A percentile compares a stretch with the other conserved stretches of the same genome.
Evolutionary conservation across 2,888 invertebrate genomes (phyloP).

Genomic region (Allophyes oxyacanthae): DNA sequence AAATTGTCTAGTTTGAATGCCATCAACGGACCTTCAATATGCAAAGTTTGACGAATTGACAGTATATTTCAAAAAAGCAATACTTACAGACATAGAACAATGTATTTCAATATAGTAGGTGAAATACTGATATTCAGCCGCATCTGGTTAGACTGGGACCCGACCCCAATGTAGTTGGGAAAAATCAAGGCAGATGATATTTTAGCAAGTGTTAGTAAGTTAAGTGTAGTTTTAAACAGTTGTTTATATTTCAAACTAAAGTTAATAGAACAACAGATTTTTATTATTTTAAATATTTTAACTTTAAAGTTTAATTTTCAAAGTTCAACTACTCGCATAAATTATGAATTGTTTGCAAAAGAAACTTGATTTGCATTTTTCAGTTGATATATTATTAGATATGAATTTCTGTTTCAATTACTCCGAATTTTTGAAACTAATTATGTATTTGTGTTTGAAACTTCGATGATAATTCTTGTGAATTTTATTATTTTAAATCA

Average conservation of each 20-base stretch:
- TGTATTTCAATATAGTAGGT: too few species aligned
- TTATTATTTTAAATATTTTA: neutral
- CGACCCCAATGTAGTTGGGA: too few species aligned
- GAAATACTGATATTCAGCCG: too few species aligned
- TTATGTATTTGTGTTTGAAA: neutral
- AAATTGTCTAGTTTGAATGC: too few species aligned
- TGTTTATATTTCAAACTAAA: neutral
- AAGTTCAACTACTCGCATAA: neutral
- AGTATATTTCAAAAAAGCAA: too few species aligned
- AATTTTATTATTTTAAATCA: neutral
- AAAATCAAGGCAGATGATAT: too few species aligned
- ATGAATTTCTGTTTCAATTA: neutral
- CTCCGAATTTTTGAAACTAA: neutral
- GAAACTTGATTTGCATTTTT: conserved; percentile 2
- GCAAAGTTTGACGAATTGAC: too few species aligned
- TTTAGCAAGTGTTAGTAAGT: too few species aligned
- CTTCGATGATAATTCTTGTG: neutral
- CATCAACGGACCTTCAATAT: too few species aligned
- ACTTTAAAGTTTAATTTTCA: neutral
- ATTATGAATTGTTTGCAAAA: neutral
- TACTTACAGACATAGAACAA: too few species aligned
- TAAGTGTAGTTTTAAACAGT: too few species aligned
- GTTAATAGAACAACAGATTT: neutral
- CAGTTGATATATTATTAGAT: neutral
- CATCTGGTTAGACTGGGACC: too few species aligned